phyloP scores from a whole-genome alignment of 2,888 invertebrate species.

The Polylopha cassiicola region DNA sequence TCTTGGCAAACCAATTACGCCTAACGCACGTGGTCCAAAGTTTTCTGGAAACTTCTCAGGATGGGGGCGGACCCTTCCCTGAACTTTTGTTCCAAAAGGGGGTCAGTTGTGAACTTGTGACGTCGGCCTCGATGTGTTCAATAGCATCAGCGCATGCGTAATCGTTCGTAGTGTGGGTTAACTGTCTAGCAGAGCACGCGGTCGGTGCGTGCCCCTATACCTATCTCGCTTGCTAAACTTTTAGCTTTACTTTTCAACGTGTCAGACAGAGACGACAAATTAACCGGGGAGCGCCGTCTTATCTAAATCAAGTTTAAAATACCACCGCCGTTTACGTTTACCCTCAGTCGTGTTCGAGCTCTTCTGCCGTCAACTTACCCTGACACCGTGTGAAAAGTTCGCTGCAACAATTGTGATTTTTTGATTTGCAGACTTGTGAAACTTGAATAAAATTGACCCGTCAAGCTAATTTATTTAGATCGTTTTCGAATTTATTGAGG shows the following conservation, averaged over 20 bases:
- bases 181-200: conserved; percentile 62
- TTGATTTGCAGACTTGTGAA: conserved; percentile 55
- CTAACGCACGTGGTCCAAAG: conserved; percentile 11
- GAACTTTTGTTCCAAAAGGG: conserved; percentile 55
- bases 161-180: conserved; percentile 52
- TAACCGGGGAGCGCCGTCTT: conserved; percentile 57
- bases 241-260: conserved; percentile 41
- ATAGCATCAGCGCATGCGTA: conserved; percentile 66
- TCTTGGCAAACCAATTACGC: no score
- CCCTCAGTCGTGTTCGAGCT: conserved; percentile 66
- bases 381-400: conserved; percentile 40
- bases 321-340: conserved; percentile 50
- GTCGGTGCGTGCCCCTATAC: conserved; percentile 55
- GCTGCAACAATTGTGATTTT: conserved; percentile 49
- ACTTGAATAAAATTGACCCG: conserved; percentile 15
- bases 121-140: conserved; percentile 56
- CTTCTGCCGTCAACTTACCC: conserved; percentile 42
- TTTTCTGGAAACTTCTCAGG: conserved; percentile 14
- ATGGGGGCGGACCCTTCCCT: conserved; percentile 30
- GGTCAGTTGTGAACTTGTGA: conserved; percentile 53
- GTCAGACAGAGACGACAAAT: conserved; percentile 27
- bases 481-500: conserved; percentile 34
- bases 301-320: conserved; percentile 60
- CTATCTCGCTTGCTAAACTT: conserved; percentile 48
- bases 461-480: conserved; percentile 2